Conservation (phyloP, 1,140 invertebrate genomes). For the Bombus fervidus region DNA sequence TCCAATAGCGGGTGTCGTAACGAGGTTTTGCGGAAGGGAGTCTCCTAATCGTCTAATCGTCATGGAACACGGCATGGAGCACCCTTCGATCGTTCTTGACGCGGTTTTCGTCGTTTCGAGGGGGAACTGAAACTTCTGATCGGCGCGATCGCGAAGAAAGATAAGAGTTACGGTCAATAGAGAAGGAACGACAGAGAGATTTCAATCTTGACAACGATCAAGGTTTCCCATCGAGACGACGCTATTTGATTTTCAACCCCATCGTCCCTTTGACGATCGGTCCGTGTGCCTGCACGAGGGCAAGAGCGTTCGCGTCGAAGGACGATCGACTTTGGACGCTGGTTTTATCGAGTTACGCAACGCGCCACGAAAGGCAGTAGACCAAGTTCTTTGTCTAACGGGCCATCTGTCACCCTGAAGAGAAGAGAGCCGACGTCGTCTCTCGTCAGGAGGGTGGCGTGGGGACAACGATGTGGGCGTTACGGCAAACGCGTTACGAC, state of each 20-base stretch:
- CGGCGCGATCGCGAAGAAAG: constrained; percentile 50
- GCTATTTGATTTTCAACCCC: constrained; percentile 76
- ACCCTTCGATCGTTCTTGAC: constrained; percentile 33
- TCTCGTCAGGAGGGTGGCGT: neutral
- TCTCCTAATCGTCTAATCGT: constrained; percentile 64
- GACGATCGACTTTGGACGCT: constrained; percentile 65
- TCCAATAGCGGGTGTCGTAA: constrained; percentile 48
- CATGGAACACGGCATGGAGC: constrained; percentile 31
- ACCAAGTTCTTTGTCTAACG: constrained; percentile 72
- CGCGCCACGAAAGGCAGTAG: constrained; percentile 71
- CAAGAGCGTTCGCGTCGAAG: neutral
- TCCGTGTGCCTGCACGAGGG: neutral
- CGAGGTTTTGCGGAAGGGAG: constrained; percentile 42
- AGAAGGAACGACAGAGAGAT: constrained; percentile 13
- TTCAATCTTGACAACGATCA: constrained; percentile 49
- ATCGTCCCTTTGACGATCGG: constrained; percentile 56
- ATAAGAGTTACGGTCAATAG: constrained; percentile 30
- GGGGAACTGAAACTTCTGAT: constrained; percentile 46
- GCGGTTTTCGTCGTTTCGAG: constrained; percentile 24
- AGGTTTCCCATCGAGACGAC: constrained; percentile 50
- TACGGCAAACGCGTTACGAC: constrained; percentile 15
- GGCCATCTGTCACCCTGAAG: constrained; percentile 73
- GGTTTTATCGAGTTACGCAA: constrained; percentile 76
- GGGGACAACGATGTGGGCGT: constrained; percentile 33
- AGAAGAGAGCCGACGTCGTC: constrained; percentile 16